Percentiles rank a stretch among this genome's conserved stretches.
phyloP scores from a whole-genome alignment of 2,888 invertebrate species.

The Cetonia aurata region DNA sequence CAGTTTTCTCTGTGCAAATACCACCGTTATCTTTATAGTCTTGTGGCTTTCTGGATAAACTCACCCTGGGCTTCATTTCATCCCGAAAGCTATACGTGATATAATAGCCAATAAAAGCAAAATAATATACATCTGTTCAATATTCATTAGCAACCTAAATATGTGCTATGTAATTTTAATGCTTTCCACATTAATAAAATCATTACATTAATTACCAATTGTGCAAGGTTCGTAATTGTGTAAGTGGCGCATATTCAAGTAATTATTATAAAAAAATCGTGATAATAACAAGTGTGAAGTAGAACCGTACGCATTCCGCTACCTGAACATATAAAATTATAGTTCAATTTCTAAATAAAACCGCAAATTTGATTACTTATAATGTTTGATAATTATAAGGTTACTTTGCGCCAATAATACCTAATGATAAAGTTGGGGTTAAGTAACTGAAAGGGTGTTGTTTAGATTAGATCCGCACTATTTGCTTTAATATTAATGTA shows the following conservation, averaged over 20 bases:
- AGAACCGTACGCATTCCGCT: not conserved
- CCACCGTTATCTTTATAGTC: too few species aligned
- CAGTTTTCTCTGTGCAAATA: too few species aligned
- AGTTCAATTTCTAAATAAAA: conserved; percentile 23
- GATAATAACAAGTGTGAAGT: conserved; percentile 17
- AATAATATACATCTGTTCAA: not conserved
- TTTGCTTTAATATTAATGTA: too few species aligned
- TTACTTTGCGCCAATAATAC: not conserved
- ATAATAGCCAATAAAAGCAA: too few species aligned
- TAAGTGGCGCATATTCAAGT: not conserved
- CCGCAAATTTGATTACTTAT: conserved; percentile 8
- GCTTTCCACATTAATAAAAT: conserved; percentile 2
- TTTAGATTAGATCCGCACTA: too few species aligned
- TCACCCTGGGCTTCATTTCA: too few species aligned
- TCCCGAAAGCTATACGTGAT: too few species aligned
- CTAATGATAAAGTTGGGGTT: too few species aligned
- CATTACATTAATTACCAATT: conserved; percentile 20
- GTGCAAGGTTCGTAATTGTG: conserved; percentile 14
- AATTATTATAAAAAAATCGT: conserved; percentile 20
- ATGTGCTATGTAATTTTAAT: conserved; percentile 18
- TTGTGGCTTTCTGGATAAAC: too few species aligned
- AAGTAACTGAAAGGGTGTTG: too few species aligned
- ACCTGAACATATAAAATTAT: not conserved
- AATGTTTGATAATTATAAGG: not conserved
- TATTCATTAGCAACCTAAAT: conserved; percentile 14